Percentiles rank a stretch among this genome's conserved stretches.
Evolutionary conservation across 1,140 invertebrate species (phyloP).

Genomic region (Muscidifurax raptorellus): DNA sequence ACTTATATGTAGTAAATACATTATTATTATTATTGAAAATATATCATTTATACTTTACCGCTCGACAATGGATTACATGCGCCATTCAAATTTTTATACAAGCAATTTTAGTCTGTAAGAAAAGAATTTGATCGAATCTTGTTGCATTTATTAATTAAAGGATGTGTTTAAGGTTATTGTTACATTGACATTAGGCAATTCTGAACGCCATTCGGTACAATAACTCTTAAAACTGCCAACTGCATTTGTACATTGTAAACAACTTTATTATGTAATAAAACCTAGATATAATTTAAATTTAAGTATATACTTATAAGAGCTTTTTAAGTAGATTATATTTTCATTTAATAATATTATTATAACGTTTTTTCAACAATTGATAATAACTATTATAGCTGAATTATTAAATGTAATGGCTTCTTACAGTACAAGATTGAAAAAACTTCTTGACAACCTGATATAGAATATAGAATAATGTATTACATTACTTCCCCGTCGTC

Average conservation of each 20-base stretch:
- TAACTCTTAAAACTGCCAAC: constrained; percentile 39
- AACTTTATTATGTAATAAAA: constrained; percentile 46
- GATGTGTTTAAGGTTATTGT: constrained; percentile 49
- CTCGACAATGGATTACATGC: background rate
- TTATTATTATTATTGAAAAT: too few species aligned
- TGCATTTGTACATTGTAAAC: constrained; percentile 54
- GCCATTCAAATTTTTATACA: constrained; percentile 5
- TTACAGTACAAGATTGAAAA: background rate
- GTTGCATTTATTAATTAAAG: constrained; percentile 54
- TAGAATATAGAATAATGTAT: background rate
- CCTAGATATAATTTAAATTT: constrained; percentile 33
- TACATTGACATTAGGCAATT: background rate
- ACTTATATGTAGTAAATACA: too few species aligned
- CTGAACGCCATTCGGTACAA: constrained; percentile 25
- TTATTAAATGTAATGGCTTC: too few species aligned
- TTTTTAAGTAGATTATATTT: constrained; percentile 15
- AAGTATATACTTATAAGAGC: background rate
- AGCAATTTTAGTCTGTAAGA: background rate
- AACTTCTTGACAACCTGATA: background rate
- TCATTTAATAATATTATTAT: background rate
- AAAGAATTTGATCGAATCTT: constrained; percentile 17
- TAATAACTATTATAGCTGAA: too few species aligned
- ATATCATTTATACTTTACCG: too few species aligned
- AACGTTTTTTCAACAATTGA: background rate
- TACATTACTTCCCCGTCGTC: background rate